Evolutionary conservation across 2,888 invertebrate species (phyloP).

Genomic region (Suillia variegata): DNA sequence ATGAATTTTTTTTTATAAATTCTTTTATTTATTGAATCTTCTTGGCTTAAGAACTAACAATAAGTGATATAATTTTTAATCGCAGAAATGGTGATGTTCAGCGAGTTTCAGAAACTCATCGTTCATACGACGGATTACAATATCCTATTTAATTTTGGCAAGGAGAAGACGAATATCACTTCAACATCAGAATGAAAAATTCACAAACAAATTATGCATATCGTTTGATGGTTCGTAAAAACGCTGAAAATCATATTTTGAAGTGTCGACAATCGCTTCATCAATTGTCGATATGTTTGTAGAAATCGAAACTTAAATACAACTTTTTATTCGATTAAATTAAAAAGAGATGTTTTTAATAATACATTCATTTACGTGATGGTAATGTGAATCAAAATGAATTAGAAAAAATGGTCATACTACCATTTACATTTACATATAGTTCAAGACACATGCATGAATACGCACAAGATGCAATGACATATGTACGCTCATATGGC

Average conservation of each 20-base stretch:
- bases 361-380: slow-evolving; percentile 49
- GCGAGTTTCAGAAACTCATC: slow-evolving; percentile 39
- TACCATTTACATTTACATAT: background rate
- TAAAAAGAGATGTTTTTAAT: slow-evolving; percentile 40
- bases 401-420: background rate
- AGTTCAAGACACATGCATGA: background rate
- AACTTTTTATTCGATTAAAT: slow-evolving; percentile 42
- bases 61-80: slow-evolving; percentile 43
- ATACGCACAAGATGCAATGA: background rate
- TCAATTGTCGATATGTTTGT: slow-evolving; percentile 45
- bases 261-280: slow-evolving; percentile 36
- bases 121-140: slow-evolving; percentile 23
- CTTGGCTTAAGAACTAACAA: slow-evolving; percentile 40
- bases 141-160: slow-evolving; percentile 22
- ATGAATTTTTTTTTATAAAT: too few relatives aligned
- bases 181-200: slow-evolving; percentile 20
- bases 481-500: too few relatives aligned
- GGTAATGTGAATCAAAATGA: slow-evolving; percentile 27
- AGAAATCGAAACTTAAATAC: slow-evolving; percentile 45
- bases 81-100: slow-evolving; percentile 31
- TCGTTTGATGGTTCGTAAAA: slow-evolving; percentile 18
- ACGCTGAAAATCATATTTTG: slow-evolving; percentile 23
- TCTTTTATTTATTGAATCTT: too few relatives aligned
- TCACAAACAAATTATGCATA: slow-evolving; percentile 17
- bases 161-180: slow-evolving; percentile 28